Conservation (phyloP, 2,888 invertebrate species). For the Tetranychus truncatus region DNA sequence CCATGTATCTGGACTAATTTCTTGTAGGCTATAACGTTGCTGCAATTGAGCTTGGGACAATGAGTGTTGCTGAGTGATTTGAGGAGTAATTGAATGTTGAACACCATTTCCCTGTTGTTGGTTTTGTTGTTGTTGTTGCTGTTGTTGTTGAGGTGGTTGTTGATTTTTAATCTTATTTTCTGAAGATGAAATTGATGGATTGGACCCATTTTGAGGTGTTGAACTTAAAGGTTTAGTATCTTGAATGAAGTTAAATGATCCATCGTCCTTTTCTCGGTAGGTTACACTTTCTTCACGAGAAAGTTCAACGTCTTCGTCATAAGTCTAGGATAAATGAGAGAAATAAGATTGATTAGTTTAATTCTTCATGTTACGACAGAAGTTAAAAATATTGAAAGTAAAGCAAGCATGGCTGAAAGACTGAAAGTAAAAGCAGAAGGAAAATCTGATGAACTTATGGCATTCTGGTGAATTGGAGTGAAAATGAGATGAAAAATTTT, state of each 20-base stretch:
- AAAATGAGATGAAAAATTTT: too few species aligned
- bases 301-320: constrained; percentile 8
- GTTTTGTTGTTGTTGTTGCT: not conserved
- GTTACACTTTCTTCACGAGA: constrained; percentile 3
- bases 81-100: not conserved
- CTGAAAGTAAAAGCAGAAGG: not conserved
- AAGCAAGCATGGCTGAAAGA: too few species aligned
- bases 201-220: not conserved
- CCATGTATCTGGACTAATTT: not conserved
- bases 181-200: not conserved
- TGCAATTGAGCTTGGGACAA: not conserved
- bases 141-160: not conserved
- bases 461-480: too few species aligned
- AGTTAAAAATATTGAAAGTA: too few species aligned
- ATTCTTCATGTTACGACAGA: not conserved
- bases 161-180: not conserved
- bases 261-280: not conserved
- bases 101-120: not conserved
- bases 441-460: not conserved
- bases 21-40: not conserved
- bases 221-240: not conserved
- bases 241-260: not conserved
- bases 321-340: not conserved
- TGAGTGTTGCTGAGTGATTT: not conserved
- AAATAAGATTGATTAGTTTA: not conserved